phyloP scores from a whole-genome alignment of 2,113 vertebrate species.

The Piprites chloris region DNA sequence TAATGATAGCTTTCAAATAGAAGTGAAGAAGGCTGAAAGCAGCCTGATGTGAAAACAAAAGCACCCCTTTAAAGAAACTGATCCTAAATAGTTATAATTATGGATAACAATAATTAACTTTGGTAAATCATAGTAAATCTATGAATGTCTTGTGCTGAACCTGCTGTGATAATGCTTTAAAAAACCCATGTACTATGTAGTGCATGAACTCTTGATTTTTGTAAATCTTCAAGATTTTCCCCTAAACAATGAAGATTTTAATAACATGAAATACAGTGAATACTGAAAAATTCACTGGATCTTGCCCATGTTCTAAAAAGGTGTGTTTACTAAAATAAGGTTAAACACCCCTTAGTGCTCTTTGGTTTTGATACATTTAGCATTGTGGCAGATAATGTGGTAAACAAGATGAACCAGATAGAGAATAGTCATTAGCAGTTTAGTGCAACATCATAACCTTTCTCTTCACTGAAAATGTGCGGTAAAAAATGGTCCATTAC shows the following conservation, averaged over 20 bases:
- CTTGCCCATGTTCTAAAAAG: not conserved
- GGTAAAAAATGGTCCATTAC: not conserved
- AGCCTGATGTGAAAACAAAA: not conserved
- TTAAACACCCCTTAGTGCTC: not conserved
- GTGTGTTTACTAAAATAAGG: not conserved
- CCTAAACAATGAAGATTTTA: not conserved
- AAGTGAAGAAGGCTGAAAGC: not conserved
- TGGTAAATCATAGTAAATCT: not conserved
- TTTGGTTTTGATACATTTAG: not conserved
- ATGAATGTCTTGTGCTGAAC: not conserved
- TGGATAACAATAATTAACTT: not conserved
- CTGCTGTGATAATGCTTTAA: not conserved
- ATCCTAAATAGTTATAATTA: not conserved
- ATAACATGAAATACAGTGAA: not conserved
- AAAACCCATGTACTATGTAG: not conserved
- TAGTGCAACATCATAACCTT: not conserved
- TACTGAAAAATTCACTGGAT: not conserved
- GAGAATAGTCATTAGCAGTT: not conserved
- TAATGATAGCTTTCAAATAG: not conserved
- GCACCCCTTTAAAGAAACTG: not conserved
- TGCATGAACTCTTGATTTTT: not conserved
- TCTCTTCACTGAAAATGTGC: not conserved
- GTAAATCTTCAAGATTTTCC: not conserved
- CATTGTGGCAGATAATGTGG: not conserved
- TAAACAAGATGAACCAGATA: not conserved